Evolutionary conservation across 1,140 invertebrate species (phyloP).

Genomic region (Zaprionus vittiger): DNA sequence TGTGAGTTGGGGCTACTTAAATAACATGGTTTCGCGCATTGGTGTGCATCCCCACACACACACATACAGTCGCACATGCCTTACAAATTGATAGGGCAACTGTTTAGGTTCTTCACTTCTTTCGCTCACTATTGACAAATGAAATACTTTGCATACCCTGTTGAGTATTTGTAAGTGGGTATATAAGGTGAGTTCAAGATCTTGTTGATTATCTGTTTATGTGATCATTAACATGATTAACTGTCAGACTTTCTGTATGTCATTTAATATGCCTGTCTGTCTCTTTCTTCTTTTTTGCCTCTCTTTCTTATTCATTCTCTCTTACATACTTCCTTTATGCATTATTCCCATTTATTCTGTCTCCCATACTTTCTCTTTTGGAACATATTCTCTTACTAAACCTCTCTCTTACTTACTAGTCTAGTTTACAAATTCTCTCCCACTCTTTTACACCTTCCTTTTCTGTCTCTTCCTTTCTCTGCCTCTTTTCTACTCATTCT

Average conservation of each 20-base stretch:
- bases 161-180: background rate
- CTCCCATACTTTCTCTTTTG: too few relatives aligned
- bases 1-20: constrained; percentile 65
- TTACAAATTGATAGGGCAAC: constrained; percentile 71
- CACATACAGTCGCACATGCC: background rate
- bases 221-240: background rate
- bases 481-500: too few relatives aligned
- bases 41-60: constrained; percentile 20
- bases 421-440: too few relatives aligned
- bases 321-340: background rate
- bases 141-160: constrained; percentile 2
- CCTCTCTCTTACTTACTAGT: too few relatives aligned
- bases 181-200: background rate
- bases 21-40: constrained; percentile 53
- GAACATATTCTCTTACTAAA: too few relatives aligned
- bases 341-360: too few relatives aligned
- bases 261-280: background rate
- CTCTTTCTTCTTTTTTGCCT: background rate
- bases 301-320: background rate
- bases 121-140: constrained; percentile 9
- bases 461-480: too few relatives aligned
- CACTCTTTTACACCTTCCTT: too few relatives aligned
- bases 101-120: constrained; percentile 37
- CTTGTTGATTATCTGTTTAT: background rate
- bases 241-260: background rate